A percentile compares a stretch with the other conserved stretches of the same genome.
phyloP scores from a whole-genome alignment of 1,140 invertebrate species.

The Marisa cornuarietis region DNA sequence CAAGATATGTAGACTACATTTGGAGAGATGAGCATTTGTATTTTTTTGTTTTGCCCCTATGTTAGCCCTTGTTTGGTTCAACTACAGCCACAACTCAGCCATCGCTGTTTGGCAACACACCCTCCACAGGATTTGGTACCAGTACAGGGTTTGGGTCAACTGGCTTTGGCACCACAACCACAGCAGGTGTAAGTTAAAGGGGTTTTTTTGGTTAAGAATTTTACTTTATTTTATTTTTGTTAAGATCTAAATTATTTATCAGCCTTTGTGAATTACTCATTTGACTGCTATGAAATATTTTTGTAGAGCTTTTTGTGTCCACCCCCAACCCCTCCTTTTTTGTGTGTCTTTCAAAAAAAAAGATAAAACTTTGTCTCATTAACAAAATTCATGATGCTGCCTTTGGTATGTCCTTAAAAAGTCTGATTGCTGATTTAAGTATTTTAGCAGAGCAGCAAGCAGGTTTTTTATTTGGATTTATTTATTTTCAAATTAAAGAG shows the following conservation, averaged over 20 bases:
- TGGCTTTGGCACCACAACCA: conserved; percentile 9
- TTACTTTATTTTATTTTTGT: no score
- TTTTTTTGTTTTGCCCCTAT: background rate
- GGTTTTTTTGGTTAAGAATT: no score
- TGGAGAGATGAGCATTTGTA: no score
- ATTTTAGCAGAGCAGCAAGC: no score
- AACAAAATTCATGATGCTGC: no score
- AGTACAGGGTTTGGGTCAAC: conserved; percentile 42
- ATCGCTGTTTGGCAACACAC: conserved; percentile 63
- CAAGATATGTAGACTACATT: no score
- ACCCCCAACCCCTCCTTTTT: background rate
- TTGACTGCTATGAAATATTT: no score
- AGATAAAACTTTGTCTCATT: background rate
- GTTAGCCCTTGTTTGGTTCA: conserved; percentile 53
- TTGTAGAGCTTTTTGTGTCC: background rate
- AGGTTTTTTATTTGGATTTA: background rate
- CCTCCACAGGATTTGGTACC: conserved; percentile 69
- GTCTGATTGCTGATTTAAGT: no score
- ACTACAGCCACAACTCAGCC: conserved; percentile 49
- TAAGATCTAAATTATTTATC: background rate
- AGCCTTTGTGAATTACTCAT: no score
- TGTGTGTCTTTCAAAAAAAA: background rate
- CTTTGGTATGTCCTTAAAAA: no score
- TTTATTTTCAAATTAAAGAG: conserved; percentile 21
- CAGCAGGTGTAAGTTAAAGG: background rate